Base-by-base conservation (phyloP, 2,888 invertebrate species). In the Escarpia spicata region DNA sequence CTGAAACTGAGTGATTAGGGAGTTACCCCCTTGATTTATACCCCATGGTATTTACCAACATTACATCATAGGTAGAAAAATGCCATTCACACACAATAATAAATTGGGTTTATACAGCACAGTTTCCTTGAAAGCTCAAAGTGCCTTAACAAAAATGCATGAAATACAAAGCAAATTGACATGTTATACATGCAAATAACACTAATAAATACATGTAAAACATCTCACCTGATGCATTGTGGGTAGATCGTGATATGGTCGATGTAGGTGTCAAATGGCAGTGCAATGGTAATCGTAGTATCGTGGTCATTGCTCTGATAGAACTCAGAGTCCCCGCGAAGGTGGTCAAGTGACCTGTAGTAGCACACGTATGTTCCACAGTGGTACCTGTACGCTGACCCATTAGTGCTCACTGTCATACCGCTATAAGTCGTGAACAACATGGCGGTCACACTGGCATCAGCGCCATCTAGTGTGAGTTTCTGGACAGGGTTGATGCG, bases 231-330 rank as follows among this genome's bases (percentile, higher is more conserved):
- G 91, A 37, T 19, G 92, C 95, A 95, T 90, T 94, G 93, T 26
- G 95, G 95, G 92, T 93, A 95, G n/a, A 95, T 92, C 26, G 92
- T 93, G 26, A 95, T 92, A 89, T 95, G 94, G 60, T 95, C 94
- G 92, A 95, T 94, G 92, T 93, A 94, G 6, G 94, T 94, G 45
- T 93, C 92, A 92, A 94, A 94, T 2, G 94, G 95, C 10, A 95
- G 60, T n/a, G 91, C 37, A 9, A 92, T n/a, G 60, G 92, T 92
- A 37, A 92, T 52, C 43, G 92, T 58, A 31, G 91, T 31, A 90
- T 90, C 75, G 19, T 75, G 75, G 19, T 75, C 19, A 75, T 15
- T 6, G 75, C 75, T 75, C 75, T 75, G 75, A 26, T 26, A 75
- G 26, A 19, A 75, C 26, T 26, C 75, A 75, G 75, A 75, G 26